A percentile compares a stretch with the other conserved stretches of the same genome.
Evolutionary conservation across 2,888 invertebrate genomes (phyloP).

Genomic region (Microctonus aethiopoides): DNA sequence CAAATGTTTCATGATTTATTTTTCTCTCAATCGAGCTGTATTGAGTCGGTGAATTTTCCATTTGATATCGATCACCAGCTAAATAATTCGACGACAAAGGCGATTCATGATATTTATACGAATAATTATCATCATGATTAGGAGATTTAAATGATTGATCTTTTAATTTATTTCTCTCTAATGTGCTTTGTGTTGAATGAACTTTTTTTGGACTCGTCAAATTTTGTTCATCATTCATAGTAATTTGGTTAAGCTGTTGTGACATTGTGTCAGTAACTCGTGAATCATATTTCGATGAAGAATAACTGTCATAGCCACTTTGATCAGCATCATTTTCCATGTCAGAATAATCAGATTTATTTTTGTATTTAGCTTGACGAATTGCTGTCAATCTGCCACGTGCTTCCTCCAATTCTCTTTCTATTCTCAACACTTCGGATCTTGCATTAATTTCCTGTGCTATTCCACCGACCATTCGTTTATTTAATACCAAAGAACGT

Average conservation of each 20-base stretch:
- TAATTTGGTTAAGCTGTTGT: constrained; percentile 50
- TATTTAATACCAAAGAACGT: constrained; percentile 87
- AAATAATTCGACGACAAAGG: constrained; percentile 34
- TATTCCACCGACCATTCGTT: constrained; percentile 95
- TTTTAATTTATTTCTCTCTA: constrained; percentile 58
- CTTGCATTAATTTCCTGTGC: constrained; percentile 95
- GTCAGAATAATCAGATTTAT: constrained; percentile 70
- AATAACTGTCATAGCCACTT: constrained; percentile 65
- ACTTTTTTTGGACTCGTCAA: constrained; percentile 63
- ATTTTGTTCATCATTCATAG: constrained; percentile 50
- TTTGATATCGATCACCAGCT: constrained; percentile 42
- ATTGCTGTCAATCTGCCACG: constrained; percentile 90
- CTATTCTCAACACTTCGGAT: constrained; percentile 92
- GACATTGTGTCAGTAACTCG: neutral
- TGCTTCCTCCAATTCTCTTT: constrained; percentile 93
- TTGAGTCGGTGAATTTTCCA: constrained; percentile 51
- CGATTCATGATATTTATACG: neutral
- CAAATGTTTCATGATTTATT: constrained; percentile 53
- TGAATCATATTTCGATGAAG: constrained; percentile 45
- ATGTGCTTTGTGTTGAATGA: constrained; percentile 57
- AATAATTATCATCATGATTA: constrained; percentile 12
- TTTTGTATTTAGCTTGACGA: constrained; percentile 91
- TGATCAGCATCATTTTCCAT: constrained; percentile 75
- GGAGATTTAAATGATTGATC: constrained; percentile 48
- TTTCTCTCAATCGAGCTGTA: constrained; percentile 59